Evolutionary conservation across 2,113 vertebrate species (phyloP), one percentile per base, ranked within the genome.

Genomic region (Eolophus roseicapilla): DNA sequence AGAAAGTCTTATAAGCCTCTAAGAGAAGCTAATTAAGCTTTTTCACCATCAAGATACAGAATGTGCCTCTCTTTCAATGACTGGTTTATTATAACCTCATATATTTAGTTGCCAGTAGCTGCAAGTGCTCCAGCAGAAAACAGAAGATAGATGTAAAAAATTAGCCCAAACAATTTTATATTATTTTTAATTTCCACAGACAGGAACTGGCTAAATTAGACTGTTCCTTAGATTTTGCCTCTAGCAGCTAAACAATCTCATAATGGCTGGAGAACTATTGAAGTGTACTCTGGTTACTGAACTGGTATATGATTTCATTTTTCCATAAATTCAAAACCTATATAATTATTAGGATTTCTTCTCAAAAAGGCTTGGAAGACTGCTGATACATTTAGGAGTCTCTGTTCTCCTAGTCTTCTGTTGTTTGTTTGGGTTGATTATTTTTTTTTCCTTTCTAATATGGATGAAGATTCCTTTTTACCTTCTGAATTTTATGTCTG

Each of bases 121-220:
- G 33, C n/a, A 52, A 90, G 44, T 29, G 33, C n/a, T 74, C 17
- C 74, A 63, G 46, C 11, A 87, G 33, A 86, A 83, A 90, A 37
- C 3, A 64, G 57, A 81, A 90, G 37, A 82, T 44, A 46, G 15
- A 60, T 57, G 53, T 39, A 80, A 73, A 94, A 84, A 70, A 62
- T 5, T 15, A 92, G 19, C 60, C 6, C 33, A 59, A 91, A 74
- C 12, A 60, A 53, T 65, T 90, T 90, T 70, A 7, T 31, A 55
- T 69, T 93, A 47, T 86, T 82, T 93, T 95, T 83, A 80, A 76
- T 89, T 68, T 93, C 18, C 29, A 69, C 86, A 92, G 94, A 79
- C 24, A 82, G 52, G n/a, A 87, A 50, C 35, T 84, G n/a, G 31
- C 63, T 89, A 63, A 94, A 95, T 91, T 83, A 80, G 44, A 46